Percentiles rank a stretch among this genome's conserved stretches.
These are phyloP conservation scores for Spilarctia lutea DNA, from an alignment of 2,888 invertebrate species.

Conservation along the genomic window DNA sequence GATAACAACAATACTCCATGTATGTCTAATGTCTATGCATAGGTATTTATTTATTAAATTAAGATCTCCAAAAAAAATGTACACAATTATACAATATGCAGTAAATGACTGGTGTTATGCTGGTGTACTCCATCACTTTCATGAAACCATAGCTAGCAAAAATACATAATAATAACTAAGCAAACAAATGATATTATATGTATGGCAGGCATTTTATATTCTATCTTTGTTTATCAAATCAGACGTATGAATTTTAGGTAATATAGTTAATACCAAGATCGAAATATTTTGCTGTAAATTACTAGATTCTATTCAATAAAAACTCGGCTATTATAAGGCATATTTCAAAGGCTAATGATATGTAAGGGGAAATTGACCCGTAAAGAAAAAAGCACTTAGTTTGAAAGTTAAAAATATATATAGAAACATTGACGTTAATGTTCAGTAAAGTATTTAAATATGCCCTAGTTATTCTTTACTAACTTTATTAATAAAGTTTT, in stretches of 20 bases:
- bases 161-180: too few species aligned
- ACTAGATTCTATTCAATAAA: background rate
- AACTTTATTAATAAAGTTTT: background rate
- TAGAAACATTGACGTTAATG: background rate
- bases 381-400: slow-evolving; percentile 41
- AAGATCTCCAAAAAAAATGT: too few species aligned
- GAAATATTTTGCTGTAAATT: background rate
- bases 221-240: background rate
- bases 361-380: slow-evolving; percentile 51
- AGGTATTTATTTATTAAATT: too few species aligned
- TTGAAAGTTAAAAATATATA: slow-evolving; percentile 28
- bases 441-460: background rate
- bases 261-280: background rate
- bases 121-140: too few species aligned
- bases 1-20: background rate
- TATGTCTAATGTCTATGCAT: background rate
- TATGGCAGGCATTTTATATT: background rate
- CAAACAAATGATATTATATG: too few species aligned
- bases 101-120: too few species aligned
- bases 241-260: background rate
- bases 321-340: background rate
- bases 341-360: slow-evolving; percentile 37
- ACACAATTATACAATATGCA: too few species aligned
- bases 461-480: background rate
- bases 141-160: too few species aligned